Base-by-base conservation (phyloP, 2,797 vertebrate genomes). In the Amazona finschi region DNA sequence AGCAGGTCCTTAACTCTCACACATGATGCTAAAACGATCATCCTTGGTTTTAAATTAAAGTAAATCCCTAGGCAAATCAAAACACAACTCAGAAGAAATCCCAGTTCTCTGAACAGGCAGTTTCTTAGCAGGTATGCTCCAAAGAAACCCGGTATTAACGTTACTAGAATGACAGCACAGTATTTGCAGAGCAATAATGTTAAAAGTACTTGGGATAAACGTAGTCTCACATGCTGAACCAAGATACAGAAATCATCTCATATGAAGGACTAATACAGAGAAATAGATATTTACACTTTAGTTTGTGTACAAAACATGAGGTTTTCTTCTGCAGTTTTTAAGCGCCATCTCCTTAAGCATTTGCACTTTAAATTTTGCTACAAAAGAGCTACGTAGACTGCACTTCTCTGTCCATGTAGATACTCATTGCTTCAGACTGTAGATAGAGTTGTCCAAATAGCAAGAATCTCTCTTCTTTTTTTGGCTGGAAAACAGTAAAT, bases 401-500 rank as follows among this genome's bases (percentile, higher is more conserved):
- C 12, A 27, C 39, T 86, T 70, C 16, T 24, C 53, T 81, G 18
- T 87, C 76, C 3, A 0, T 60, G n/a, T 74, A 65, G 81, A 31
- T 77, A 58, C 64, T 91, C 27, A n/a, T 33, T 78, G 53, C 91
- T 86, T 82, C 77, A 86, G 47, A 74, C n/a, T 83, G 66, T 60
- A 65, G 76, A 52, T n/a, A 87, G 71, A 85, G 70, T 66, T 88
- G 91, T 73, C 50, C 80, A 91, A 85, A 91, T 38, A 78, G 62
- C 30, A 79, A 75, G 58, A 49, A 77, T 62, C 4, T 69, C 22
- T 47, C 22, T 75, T 47, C 71, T 44, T 74, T 79, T 91, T 93
- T 90, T 93, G 90, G 84, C 92, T 93, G 71, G 87, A 88, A 96
- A 94, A 88, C 85, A 90, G 58, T 86, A 81, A 92, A 94, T 96